Base-by-base conservation (phyloP, 2,888 invertebrate genomes). In the Pemphredon lugubris region DNA sequence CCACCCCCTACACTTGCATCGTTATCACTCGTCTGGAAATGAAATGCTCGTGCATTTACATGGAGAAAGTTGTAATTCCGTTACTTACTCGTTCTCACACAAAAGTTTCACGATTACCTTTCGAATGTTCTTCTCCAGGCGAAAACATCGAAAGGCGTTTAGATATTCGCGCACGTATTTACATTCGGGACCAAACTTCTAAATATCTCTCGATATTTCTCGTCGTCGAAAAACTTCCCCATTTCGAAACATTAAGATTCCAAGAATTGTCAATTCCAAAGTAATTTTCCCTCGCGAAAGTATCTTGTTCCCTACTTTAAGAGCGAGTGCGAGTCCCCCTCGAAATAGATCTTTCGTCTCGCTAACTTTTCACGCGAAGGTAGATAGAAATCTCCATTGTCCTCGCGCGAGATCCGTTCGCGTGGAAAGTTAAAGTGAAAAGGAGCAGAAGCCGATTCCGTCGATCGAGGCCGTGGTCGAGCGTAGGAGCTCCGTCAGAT, bases 361-460 rank as follows among this genome's bases (percentile, higher is more conserved):
- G n/a, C 16, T 32, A 16, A 51, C 34, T 18, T 51, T 20, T 13
- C 21, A n/a, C 2, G n/a, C 18, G 18, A 5, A 2, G 30, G 5
- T 4, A 32, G 7, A 14, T 32, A 42, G 11, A 5, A 16, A 42
- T 2, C 18, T 11, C 42, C 42, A 20, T 42, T 42, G 16, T 51
- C 13, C 16, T 32, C 55, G 26, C 30, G 18, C 18, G 42, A 40
- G 2, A 40, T 11, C 18, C 23, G 32, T 9, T 50, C 50, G 34
- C 32, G 37, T 6, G 50, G 20, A 20, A 51, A 37, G 50, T 34
- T 32, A 34, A 42, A 9, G 26, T 6, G 44, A 44, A 20, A 20
- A 44, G 5, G 44, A 44, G n/a, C n/a, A n/a, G n/a, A n/a, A n/a
- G n/a, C n/a, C 44, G 5, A 16, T 18, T 1, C 13, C 26, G 34